Conservation (phyloP, 2,888 invertebrate genomes). For the Minunthozetes semirufus region DNA sequence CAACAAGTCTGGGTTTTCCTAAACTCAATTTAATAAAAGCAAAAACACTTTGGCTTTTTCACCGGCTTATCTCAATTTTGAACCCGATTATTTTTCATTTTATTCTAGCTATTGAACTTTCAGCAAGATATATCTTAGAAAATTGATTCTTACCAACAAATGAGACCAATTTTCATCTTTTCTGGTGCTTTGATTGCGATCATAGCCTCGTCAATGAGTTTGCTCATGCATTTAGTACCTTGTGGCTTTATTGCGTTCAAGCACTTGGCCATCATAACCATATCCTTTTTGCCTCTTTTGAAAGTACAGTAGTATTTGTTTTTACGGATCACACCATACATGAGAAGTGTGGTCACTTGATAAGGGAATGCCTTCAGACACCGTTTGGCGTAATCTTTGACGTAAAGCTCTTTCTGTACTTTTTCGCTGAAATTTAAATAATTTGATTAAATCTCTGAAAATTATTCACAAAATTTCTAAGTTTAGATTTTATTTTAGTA, state of each 20-base stretch:
- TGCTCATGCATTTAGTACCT: conserved; percentile 23
- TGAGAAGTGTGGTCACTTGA: conserved; percentile 34
- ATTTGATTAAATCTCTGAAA: neutral
- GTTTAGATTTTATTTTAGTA: too few relatives aligned
- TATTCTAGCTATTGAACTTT: neutral
- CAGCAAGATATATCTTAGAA: neutral
- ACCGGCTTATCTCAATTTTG: too few relatives aligned
- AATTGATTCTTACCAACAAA: conserved; percentile 31
- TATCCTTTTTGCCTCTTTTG: conserved; percentile 29
- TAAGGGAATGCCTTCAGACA: conserved; percentile 33
- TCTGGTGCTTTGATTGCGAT: conserved; percentile 9
- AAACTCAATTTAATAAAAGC: too few relatives aligned
- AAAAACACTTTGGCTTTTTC: too few relatives aligned
- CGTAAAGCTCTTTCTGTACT: conserved; percentile 32
- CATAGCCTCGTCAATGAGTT: conserved; percentile 27
- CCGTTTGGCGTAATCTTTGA: conserved; percentile 27
- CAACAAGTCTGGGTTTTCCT: neutral
- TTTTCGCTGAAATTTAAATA: conserved; percentile 20
- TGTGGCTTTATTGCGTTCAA: conserved; percentile 31
- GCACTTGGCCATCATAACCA: conserved; percentile 31
- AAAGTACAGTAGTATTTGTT: conserved; percentile 34
- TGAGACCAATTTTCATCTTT: conserved; percentile 21
- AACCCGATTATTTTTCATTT: too few relatives aligned
- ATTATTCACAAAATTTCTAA: neutral
- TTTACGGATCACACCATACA: conserved; percentile 33